These are phyloP conservation scores for Anguilla pacifica DNA, from an alignment of 2,797 vertebrate genomes.

Conservation along the genomic window DNA sequence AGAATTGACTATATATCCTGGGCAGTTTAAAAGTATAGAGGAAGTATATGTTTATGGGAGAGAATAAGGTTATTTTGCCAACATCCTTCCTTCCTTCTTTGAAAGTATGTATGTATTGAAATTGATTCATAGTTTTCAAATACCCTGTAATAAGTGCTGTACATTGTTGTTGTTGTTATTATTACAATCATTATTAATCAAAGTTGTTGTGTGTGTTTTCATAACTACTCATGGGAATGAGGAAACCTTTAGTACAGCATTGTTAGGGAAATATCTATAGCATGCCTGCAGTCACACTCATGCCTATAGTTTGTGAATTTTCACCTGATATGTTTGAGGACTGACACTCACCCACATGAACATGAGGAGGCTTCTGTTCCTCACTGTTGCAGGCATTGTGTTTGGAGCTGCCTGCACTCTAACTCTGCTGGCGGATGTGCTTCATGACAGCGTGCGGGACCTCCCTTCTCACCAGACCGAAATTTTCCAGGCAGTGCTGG, in stretches of 20 bases:
- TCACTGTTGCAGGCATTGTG: conserved; percentile 72
- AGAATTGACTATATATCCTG: no score
- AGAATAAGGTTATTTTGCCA: no score
- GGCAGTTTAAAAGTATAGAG: no score
- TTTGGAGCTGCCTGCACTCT: conserved; percentile 86
- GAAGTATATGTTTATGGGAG: no score
- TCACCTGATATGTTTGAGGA: neutral
- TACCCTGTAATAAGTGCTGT: no score
- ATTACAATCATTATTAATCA: no score
- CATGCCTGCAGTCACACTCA: neutral
- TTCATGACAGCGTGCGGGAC: conserved; percentile 65
- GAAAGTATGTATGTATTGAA: no score
- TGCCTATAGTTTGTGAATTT: neutral
- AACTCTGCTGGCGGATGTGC: conserved; percentile 72
- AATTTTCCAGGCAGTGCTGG: conserved; percentile 82
- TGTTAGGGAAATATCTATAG: neutral
- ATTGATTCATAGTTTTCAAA: no score
- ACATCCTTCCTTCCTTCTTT: no score
- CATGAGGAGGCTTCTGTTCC: neutral
- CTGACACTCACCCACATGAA: neutral
- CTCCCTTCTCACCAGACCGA: conserved; percentile 77
- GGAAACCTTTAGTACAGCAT: neutral
- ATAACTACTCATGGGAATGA: neutral
- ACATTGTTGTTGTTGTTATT: no score
- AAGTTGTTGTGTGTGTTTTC: neutral